Evolutionary conservation across 2,888 invertebrate genomes (phyloP).

Genomic region (Alcis repandata): DNA sequence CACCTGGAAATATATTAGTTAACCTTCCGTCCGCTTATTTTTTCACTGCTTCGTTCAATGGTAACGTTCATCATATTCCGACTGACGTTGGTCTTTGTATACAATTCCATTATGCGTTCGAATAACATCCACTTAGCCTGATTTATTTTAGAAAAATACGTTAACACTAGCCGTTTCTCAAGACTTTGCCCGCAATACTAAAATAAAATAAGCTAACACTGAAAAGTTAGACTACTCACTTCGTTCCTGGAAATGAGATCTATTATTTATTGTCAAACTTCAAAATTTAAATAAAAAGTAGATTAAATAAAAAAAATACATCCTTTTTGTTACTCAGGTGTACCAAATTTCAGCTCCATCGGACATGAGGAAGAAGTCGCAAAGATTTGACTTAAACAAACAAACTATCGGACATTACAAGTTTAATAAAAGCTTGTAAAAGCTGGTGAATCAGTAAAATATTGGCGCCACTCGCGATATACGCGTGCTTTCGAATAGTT

Average conservation of each 20-base stretch:
- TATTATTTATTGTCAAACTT: too few species aligned
- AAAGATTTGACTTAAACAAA: too few species aligned
- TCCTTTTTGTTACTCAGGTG: too few species aligned
- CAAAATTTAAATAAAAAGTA: too few species aligned
- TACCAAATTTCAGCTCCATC: too few species aligned
- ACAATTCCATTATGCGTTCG: conserved; percentile 35
- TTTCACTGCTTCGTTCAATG: conserved; percentile 37
- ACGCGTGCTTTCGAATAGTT: conserved; percentile 17
- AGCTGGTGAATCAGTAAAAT: conserved; percentile 22
- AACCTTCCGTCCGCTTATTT: conserved; percentile 30
- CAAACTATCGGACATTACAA: too few species aligned
- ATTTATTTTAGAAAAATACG: conserved; percentile 35
- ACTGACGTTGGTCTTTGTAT: conserved; percentile 33
- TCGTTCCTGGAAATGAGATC: too few species aligned
- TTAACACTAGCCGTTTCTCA: neutral
- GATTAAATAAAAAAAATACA: too few species aligned
- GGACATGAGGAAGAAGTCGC: too few species aligned
- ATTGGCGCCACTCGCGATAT: conserved; percentile 31
- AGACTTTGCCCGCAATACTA: neutral
- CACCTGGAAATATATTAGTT: conserved; percentile 31
- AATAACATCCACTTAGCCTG: conserved; percentile 39
- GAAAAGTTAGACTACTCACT: too few species aligned
- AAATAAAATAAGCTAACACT: neutral
- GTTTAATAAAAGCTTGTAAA: neutral
- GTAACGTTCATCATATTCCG: conserved; percentile 36